Evolutionary conservation across 2,113 vertebrate species (phyloP).

Genomic region (Pandion haliaetus): DNA sequence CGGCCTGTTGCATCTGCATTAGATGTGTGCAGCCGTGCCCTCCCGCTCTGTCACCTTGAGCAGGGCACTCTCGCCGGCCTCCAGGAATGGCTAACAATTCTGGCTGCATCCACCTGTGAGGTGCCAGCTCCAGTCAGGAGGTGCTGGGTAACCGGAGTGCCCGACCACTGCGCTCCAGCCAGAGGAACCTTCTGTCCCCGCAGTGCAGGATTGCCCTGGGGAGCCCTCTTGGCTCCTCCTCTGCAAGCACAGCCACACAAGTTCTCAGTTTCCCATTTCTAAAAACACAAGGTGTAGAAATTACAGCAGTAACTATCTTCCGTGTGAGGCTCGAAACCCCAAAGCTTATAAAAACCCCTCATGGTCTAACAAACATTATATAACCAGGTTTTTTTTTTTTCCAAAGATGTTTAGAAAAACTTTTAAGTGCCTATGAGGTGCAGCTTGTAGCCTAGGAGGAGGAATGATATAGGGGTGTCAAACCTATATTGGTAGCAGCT

Average conservation of each 20-base stretch:
- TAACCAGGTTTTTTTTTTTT: neutral
- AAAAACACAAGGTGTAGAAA: neutral
- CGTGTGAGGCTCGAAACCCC: neutral
- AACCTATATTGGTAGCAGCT: neutral
- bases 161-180: accelerated
- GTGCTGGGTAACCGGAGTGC: too few relatives aligned
- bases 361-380: neutral
- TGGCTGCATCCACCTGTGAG: accelerated
- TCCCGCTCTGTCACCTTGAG: accelerated
- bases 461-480: neutral
- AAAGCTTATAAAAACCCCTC: neutral
- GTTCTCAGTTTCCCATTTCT: neutral
- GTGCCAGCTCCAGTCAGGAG: neutral
- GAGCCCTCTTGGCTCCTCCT: neutral
- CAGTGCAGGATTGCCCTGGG: neutral
- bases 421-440: neutral
- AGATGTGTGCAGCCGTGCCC: accelerated
- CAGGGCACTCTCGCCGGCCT: accelerated
- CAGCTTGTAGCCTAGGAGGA: neutral
- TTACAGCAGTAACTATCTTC: neutral
- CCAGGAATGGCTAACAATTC: accelerated
- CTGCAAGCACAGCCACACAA: accelerated
- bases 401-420: neutral
- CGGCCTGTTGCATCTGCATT: neutral
- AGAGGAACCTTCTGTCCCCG: neutral